Evolutionary conservation across 1,140 invertebrate genomes (phyloP).

Genomic region (Charaxes varanes): DNA sequence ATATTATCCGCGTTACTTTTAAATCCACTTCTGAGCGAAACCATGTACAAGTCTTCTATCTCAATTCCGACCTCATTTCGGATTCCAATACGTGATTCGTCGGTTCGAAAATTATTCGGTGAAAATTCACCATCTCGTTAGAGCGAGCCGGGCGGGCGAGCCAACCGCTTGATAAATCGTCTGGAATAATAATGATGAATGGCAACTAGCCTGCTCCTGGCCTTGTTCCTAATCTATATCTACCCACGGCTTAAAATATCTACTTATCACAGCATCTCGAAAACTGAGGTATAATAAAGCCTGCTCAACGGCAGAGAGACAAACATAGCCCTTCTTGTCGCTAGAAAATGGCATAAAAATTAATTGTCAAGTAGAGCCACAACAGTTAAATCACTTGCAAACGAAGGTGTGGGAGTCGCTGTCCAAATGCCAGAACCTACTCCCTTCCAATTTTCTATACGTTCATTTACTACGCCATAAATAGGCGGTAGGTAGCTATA

Average conservation of each 20-base stretch:
- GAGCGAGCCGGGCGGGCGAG: slow-evolving; percentile 61
- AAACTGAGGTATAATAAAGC: too few relatives aligned
- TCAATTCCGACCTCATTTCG: slow-evolving; percentile 67
- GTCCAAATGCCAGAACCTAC: too few relatives aligned
- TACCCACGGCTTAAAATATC: slow-evolving; percentile 13
- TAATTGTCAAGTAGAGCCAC: too few relatives aligned
- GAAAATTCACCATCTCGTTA: slow-evolving; percentile 73
- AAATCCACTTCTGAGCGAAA: slow-evolving; percentile 42
- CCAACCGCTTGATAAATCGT: slow-evolving; percentile 73
- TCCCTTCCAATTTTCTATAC: too few relatives aligned
- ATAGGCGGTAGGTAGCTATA: too few relatives aligned
- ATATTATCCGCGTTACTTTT: slow-evolving; percentile 16
- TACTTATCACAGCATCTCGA: too few relatives aligned
- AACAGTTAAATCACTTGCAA: too few relatives aligned
- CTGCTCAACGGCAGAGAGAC: too few relatives aligned
- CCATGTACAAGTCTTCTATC: slow-evolving; percentile 68
- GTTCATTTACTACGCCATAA: too few relatives aligned
- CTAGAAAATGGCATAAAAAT: too few relatives aligned
- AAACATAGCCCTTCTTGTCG: too few relatives aligned
- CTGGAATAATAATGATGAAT: slow-evolving; percentile 74
- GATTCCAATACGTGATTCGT: slow-evolving; percentile 73
- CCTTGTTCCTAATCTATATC: slow-evolving; percentile 59
- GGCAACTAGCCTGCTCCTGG: slow-evolving; percentile 59
- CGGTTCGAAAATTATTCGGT: slow-evolving; percentile 71
- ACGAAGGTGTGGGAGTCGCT: too few relatives aligned